phyloP scores from a whole-genome alignment of 2,113 vertebrate genomes.

The Myiozetetes cayanensis region DNA sequence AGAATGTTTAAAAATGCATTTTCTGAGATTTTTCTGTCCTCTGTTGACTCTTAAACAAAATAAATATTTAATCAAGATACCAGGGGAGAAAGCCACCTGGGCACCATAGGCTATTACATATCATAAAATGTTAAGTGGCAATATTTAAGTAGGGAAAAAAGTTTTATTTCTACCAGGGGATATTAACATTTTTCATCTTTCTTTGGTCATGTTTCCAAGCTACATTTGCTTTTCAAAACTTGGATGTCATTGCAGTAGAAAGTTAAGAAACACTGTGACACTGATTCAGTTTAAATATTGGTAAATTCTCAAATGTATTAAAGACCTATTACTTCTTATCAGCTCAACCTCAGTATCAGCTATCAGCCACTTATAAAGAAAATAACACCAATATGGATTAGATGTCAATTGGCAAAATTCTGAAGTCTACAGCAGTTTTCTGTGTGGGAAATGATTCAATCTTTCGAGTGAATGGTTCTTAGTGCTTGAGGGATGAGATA shows the following conservation, averaged over 20 bases:
- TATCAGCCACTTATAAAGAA: neutral
- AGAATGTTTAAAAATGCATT: constrained; percentile 23
- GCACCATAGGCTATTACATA: neutral
- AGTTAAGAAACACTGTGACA: neutral
- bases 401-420: neutral
- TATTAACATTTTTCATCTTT: neutral
- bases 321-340: neutral
- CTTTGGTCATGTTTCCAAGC: neutral
- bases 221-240: neutral
- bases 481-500: neutral
- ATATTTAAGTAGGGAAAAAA: neutral
- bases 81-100: constrained; percentile 10
- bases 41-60: constrained; percentile 13
- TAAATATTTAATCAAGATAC: constrained; percentile 39
- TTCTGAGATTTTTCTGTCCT: neutral
- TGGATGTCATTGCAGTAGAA: neutral
- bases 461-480: neutral
- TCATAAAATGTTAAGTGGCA: constrained; percentile 6
- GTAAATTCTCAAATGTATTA: neutral
- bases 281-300: neutral
- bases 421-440: neutral
- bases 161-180: neutral
- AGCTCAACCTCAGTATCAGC: neutral
- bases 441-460: neutral
- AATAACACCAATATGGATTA: neutral